Evolutionary conservation across 2,888 invertebrate species (phyloP).

Genomic region (Eristalis arbustorum): DNA sequence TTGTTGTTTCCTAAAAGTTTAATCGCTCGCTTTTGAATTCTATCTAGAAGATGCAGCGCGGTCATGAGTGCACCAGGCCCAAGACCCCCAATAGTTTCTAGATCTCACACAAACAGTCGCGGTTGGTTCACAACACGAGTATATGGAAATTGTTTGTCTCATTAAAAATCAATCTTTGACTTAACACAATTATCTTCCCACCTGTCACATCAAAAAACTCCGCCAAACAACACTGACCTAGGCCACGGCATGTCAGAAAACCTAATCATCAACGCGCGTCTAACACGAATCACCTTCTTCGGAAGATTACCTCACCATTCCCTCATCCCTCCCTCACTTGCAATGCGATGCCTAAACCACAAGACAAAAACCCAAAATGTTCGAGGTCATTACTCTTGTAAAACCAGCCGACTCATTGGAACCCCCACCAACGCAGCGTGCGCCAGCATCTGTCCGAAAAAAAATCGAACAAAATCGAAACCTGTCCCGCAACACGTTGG

Average conservation of each 20-base stretch:
- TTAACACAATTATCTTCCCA: neutral
- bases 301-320: slow-evolving; percentile 7
- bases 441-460: neutral
- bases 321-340: neutral
- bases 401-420: neutral
- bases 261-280: slow-evolving; percentile 15
- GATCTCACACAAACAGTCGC: no score
- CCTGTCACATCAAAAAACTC: neutral
- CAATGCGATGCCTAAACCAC: neutral
- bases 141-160: no score
- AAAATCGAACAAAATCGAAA: slow-evolving; percentile 24
- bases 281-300: slow-evolving; percentile 44
- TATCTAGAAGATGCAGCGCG: no score
- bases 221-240: neutral
- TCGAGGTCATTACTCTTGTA: slow-evolving; percentile 67
- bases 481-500: slow-evolving; percentile 15
- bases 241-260: neutral
- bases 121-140: no score
- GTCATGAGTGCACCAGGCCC: no score
- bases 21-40: no score
- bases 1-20: no score
- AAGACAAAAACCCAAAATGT: slow-evolving; percentile 21
- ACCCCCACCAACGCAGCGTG: neutral
- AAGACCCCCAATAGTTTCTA: no score
- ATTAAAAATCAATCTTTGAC: no score